A percentile compares a stretch with the other conserved stretches of the same genome.
These are phyloP conservation scores for Halichondria panicea DNA, from an alignment of 37 sponge, comb jelly and placozoan species.

Conservation along the genomic window DNA sequence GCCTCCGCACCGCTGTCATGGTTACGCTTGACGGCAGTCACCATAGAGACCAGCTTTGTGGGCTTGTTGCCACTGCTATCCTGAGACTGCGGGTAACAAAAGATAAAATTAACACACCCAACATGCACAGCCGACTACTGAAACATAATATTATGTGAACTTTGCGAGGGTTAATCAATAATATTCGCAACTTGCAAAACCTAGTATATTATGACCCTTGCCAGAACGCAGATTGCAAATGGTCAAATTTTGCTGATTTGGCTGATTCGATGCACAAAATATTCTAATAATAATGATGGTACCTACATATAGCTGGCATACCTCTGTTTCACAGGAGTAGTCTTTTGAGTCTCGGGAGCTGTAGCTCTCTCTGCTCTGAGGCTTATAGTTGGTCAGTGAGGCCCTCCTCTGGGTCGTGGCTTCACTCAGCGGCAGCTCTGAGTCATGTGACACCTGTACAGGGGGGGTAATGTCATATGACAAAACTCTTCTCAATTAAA, in stretches of 20 bases:
- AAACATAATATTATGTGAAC: too few species aligned
- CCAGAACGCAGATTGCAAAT: too few species aligned
- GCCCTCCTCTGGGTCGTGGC: too few species aligned
- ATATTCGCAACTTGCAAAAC: too few species aligned
- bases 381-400: conserved; percentile 12
- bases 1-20: conserved; percentile 1
- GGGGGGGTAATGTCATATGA: too few species aligned
- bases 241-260: neutral
- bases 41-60: conserved; percentile 57
- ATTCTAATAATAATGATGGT: neutral
- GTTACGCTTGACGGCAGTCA: conserved; percentile 26
- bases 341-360: conserved; percentile 14
- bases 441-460: too few species aligned
- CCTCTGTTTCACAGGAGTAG: conserved; percentile 33
- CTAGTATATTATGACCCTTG: too few species aligned
- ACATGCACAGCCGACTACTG: neutral
- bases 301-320: neutral
- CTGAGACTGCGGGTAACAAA: conserved; percentile 14
- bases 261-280: neutral
- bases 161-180: too few species aligned
- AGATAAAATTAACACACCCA: conserved; percentile 1
- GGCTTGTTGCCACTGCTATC: conserved; percentile 44
- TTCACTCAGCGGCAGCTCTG: too few species aligned
- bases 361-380: conserved; percentile 22
- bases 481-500: too few species aligned